Evolutionary conservation across 2,797 vertebrate genomes (phyloP).

Genomic region (Catharus ustulatus): DNA sequence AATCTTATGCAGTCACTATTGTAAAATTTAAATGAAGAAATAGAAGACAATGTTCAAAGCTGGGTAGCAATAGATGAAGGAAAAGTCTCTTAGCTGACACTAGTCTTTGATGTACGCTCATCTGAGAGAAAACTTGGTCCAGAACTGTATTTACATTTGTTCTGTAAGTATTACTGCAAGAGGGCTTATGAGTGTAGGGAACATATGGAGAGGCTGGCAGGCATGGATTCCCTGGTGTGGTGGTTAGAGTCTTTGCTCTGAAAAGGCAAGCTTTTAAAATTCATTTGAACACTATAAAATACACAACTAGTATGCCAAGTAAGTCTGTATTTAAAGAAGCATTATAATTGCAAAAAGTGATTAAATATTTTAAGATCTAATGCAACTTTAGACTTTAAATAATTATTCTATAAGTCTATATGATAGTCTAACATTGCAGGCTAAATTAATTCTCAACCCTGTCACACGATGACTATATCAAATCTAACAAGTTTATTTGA

Average conservation of each 20-base stretch:
- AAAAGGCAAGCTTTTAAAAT: conserved; percentile 72
- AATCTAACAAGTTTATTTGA: background rate
- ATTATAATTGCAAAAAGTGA: conserved; percentile 22
- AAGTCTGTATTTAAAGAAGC: conserved; percentile 56
- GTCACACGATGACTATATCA: background rate
- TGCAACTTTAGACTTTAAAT: background rate
- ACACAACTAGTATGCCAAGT: conserved; percentile 42
- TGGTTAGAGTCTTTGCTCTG: conserved; percentile 58
- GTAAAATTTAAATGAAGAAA: conserved; percentile 55
- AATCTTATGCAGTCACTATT: background rate
- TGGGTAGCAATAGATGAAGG: conserved; percentile 42
- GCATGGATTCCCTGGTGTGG: conserved; percentile 70
- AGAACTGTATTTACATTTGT: conserved; percentile 73
- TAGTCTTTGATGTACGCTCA: conserved; percentile 73
- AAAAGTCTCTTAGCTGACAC: conserved; percentile 57
- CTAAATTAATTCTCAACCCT: background rate
- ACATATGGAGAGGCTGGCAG: conserved; percentile 75
- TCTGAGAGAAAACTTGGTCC: conserved; percentile 72
- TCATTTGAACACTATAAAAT: conserved; percentile 68
- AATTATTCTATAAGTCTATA: background rate
- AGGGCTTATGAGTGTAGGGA: conserved; percentile 52
- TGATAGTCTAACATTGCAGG: background rate
- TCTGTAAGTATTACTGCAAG: conserved; percentile 68
- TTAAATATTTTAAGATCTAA: conserved; percentile 30
- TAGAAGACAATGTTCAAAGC: conserved; percentile 32